Evolutionary conservation across 2,113 vertebrate species (phyloP).

Genomic region (Odocoileus virginianus): DNA sequence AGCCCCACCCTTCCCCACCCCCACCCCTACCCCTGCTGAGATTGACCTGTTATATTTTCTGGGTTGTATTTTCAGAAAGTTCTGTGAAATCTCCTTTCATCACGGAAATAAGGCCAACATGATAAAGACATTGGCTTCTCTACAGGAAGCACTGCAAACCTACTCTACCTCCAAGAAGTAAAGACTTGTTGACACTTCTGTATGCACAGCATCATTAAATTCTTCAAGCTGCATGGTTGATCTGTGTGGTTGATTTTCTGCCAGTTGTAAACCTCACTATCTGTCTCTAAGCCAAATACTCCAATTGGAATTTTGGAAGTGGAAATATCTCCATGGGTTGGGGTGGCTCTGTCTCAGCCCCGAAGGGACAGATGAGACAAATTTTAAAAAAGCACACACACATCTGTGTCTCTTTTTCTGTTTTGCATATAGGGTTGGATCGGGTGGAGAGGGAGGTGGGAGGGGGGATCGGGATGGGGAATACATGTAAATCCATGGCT

Average conservation of each 20-base stretch:
- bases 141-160: conserved; percentile 84
- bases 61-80: conserved; percentile 53
- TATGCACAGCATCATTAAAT: conserved; percentile 89
- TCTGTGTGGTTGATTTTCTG: conserved; percentile 85
- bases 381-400: conserved; percentile 79
- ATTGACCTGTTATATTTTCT: not conserved
- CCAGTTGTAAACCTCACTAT: conserved; percentile 85
- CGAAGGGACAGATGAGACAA: conserved; percentile 81
- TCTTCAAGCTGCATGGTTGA: conserved; percentile 87
- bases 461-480: too few species aligned
- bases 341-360: not conserved
- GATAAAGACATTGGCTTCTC: conserved; percentile 82
- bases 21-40: not conserved
- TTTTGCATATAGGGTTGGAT: too few species aligned
- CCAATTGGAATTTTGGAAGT: conserved; percentile 86
- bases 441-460: too few species aligned
- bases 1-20: accelerated
- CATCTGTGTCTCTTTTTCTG: too few species aligned
- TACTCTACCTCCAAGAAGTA: conserved; percentile 85
- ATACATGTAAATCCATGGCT: too few species aligned
- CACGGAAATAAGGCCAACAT: conserved; percentile 88
- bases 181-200: conserved; percentile 87
- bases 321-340: conserved; percentile 56
- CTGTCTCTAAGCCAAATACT: conserved; percentile 90
- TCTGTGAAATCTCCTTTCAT: conserved; percentile 74